Evolutionary conservation across 1,140 invertebrate species (phyloP), one percentile per base, ranked within the genome.

Genomic region (Panagrolaimus sp.): DNA sequence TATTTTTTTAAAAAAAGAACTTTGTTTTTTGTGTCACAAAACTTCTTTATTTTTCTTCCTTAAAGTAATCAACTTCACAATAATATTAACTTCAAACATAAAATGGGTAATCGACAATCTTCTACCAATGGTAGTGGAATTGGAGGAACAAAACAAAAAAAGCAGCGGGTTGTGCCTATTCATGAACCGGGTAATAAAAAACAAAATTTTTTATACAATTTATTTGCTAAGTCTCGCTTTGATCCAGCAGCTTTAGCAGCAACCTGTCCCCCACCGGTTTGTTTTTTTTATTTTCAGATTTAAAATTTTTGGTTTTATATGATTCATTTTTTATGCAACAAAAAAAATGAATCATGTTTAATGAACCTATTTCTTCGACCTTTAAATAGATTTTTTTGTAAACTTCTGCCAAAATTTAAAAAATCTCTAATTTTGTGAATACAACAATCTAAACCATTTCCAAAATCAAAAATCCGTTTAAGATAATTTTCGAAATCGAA

Each of bases 251-350:
- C 73, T 5, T 62, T 78, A 16, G 76, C 72, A 9, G 70, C 76
- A 38, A 70, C 75, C 27, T 78, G 72, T 51, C 75, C 75, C 16
- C 72, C 76, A 63, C 76, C 76, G 66, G 76, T 78, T 31, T 68
- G 76, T 69, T 66, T 43, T 65, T 63, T 27, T 1, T 23, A 16
- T 9, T 14, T 9, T 14, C 20, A 43, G 9, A 0, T 44, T 27
- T 9, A 27, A 45, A 38, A 5, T 73, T 66, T 45, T 63, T 4
- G 2, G 13, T 9, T 66, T 27, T 43, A 57, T 31, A 72, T 48
- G n/a, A 20, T n/a, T 65, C 67, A 7, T 61, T n/a, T 23, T 2
- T 16, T 1, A 14, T 53, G 69, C n/a, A 4, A 2, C 13, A 11
- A 16, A 57, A 57, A 57, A 14, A 31, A 43, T 42, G 31, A 63